Evolutionary conservation across 2,888 invertebrate genomes (phyloP), one percentile per base, ranked within the genome.

Genomic region (Pterostichus madidus): DNA sequence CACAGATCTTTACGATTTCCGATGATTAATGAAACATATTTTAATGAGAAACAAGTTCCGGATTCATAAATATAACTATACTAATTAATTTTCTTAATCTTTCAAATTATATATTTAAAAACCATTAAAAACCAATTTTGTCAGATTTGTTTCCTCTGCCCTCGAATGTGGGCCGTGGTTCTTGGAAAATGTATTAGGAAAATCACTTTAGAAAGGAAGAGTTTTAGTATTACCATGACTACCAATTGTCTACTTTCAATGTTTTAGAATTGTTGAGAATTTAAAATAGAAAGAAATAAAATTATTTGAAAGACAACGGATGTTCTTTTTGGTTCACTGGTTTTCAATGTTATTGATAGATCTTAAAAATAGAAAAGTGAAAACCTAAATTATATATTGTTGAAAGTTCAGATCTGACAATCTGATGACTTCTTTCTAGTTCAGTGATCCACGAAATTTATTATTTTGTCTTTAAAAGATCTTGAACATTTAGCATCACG

Each of bases 181-280:
- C 56, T 56, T 31, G 17, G 31, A 59, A 59, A 59, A 59, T 8
- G 3, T 6, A 59, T 17, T 24, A 39, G 39, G 39, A 7, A 39
- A 7, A 3, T 39, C 39, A 39, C 7, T 39, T 39, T 39, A 39
- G 59, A 59, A 31, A 59, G 59, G 0, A 59, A 59, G 5, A 39
- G 39, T 8, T 39, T 7, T 0, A 59, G 24, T 59, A 59, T 59
- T 31, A 59, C 59, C 31, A 59, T 59, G 10, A 31, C 31, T 24
- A 31, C 59, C 59, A 11, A 8, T 64, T 64, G 32, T 64, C 35
- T 35, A 64, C 32, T 35, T 64, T 64, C 64, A 64, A 11, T 11
- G n/a, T 49, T 49, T 49, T 13, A 49, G 49, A 49, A 39, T 5
- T 39, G 39, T 5, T 49, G 24, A 2, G 24, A 2, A 24, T 24